phyloP scores from a whole-genome alignment of 2,888 invertebrate genomes.

The Hoplodrina ambigua region DNA sequence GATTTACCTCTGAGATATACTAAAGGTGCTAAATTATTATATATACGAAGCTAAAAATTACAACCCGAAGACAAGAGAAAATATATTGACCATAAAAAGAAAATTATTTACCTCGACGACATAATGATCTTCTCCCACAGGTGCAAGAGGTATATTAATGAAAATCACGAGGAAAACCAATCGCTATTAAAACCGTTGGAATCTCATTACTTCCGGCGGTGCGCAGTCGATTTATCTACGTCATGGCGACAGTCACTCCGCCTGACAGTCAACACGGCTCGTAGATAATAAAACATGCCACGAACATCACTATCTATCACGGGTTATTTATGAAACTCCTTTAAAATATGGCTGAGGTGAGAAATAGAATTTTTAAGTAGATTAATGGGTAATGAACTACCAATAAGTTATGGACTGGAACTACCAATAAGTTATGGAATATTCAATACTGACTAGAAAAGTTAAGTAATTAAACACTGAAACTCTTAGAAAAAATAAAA shows the following conservation, averaged over 20 bases:
- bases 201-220: constrained; percentile 69
- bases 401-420: constrained; percentile 13
- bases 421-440: constrained; percentile 2
- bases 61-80: constrained; percentile 8
- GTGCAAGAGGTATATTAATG: constrained; percentile 55
- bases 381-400: background rate
- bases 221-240: constrained; percentile 76
- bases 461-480: background rate
- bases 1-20: background rate
- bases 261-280: constrained; percentile 68
- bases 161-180: constrained; percentile 62
- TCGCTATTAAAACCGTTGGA: constrained; percentile 66
- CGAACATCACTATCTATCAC: constrained; percentile 69
- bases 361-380: constrained; percentile 34
- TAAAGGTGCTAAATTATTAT: background rate
- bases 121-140: constrained; percentile 47
- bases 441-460: too few species aligned
- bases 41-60: background rate
- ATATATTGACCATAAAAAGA: constrained; percentile 24
- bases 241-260: constrained; percentile 70
- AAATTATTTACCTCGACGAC: constrained; percentile 20
- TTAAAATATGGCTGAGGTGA: constrained; percentile 60
- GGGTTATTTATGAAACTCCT: constrained; percentile 64
- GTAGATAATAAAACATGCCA: constrained; percentile 77
- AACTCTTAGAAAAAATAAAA: too few species aligned